phyloP scores from a whole-genome alignment of 2,888 invertebrate species.

The Incurvaria masculella region DNA sequence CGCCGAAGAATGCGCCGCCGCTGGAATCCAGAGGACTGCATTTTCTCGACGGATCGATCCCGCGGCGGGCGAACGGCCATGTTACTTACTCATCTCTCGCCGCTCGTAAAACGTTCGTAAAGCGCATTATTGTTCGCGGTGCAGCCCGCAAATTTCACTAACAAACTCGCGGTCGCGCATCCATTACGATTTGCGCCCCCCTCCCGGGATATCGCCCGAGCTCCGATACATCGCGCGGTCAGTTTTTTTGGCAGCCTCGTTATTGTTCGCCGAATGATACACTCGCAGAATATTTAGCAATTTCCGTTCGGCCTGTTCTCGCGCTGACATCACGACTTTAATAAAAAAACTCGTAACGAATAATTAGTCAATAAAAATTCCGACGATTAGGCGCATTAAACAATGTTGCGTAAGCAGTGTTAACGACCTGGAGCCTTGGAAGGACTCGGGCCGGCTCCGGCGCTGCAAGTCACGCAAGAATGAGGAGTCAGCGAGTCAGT shows the following conservation, averaged over 20 bases:
- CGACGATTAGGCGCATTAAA: slow-evolving; percentile 50
- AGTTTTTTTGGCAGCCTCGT: slow-evolving; percentile 22
- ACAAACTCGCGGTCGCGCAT: background rate
- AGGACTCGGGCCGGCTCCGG: slow-evolving; percentile 13
- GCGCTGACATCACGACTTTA: slow-evolving; percentile 46
- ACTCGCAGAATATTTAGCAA: slow-evolving; percentile 55
- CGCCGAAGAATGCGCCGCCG: slow-evolving; percentile 35
- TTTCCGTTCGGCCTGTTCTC: slow-evolving; percentile 29
- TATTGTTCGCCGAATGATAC: slow-evolving; percentile 53
- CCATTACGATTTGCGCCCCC: background rate
- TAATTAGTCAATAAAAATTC: slow-evolving; percentile 58
- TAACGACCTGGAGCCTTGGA: slow-evolving; percentile 49
- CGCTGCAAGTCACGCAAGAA: background rate
- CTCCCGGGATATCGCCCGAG: background rate
- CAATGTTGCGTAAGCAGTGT: slow-evolving; percentile 53
- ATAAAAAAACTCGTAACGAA: slow-evolving; percentile 43
- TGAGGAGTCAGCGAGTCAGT: background rate
- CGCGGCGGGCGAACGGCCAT: background rate
- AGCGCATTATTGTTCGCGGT: background rate
- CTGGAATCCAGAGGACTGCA: background rate
- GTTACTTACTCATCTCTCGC: background rate
- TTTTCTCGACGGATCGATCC: background rate
- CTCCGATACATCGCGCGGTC: background rate
- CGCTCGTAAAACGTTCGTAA: background rate
- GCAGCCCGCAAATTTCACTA: background rate